These are phyloP conservation scores for Diaprepes abbreviatus DNA, from an alignment of 2,888 invertebrate genomes.

Conservation along the genomic window DNA sequence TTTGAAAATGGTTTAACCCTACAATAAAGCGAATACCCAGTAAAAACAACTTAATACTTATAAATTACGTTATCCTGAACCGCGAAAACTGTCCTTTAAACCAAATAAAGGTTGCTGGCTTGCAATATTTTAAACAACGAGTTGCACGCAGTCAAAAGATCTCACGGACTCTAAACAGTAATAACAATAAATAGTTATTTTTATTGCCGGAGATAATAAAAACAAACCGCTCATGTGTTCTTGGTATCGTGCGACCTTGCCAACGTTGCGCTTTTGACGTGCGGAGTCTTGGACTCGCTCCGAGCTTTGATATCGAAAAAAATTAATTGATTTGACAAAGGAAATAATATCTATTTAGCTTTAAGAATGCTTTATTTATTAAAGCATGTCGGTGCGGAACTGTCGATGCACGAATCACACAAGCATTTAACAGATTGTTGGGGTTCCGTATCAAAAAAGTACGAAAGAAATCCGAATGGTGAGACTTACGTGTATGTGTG, in stretches of 20 bases:
- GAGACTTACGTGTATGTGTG: no score
- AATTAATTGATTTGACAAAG: constrained; percentile 18
- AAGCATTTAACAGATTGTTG: no score
- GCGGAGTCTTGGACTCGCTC: not conserved
- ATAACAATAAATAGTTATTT: constrained; percentile 29
- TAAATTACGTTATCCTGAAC: not conserved
- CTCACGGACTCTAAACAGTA: constrained; percentile 22
- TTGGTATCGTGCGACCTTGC: constrained; percentile 20
- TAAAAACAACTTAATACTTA: no score
- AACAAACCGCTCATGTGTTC: constrained; percentile 20
- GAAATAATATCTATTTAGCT: no score
- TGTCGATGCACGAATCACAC: no score
- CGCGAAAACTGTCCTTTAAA: constrained; percentile 9
- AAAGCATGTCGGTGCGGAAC: no score
- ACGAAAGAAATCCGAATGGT: no score
- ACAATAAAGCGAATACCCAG: no score
- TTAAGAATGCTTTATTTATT: no score
- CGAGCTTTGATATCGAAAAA: not conserved
- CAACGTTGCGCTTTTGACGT: constrained; percentile 4
- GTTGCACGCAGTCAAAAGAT: constrained; percentile 21
- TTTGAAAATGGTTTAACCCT: no score
- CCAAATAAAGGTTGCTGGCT: not conserved
- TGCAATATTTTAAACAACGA: constrained; percentile 18
- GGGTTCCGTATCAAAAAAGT: no score
- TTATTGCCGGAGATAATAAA: constrained; percentile 18